These are phyloP conservation scores for Shargacucullia verbasci DNA, from an alignment of 2,888 invertebrate species.

Conservation along the genomic window DNA sequence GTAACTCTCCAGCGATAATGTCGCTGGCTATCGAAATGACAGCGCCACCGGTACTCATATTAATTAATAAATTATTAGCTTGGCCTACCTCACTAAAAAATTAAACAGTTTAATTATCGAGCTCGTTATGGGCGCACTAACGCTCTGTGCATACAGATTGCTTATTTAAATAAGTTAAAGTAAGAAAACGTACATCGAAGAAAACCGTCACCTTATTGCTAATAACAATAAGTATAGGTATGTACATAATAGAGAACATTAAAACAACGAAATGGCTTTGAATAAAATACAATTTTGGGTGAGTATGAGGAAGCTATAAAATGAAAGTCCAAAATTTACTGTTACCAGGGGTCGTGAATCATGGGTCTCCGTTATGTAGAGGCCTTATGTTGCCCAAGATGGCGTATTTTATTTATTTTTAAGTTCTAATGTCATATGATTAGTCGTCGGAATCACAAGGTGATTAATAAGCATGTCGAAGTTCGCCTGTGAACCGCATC, in stretches of 20 bases:
- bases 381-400: constrained; percentile 51
- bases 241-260: constrained; percentile 20
- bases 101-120: constrained; percentile 84
- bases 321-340: constrained; percentile 66
- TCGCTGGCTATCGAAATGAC: constrained; percentile 80
- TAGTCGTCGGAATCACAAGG: constrained; percentile 27
- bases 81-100: constrained; percentile 83
- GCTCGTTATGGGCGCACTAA: constrained; percentile 76
- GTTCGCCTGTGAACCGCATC: constrained; percentile 66
- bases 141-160: constrained; percentile 83
- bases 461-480: constrained; percentile 68
- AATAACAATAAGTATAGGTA: constrained; percentile 19
- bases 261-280: constrained; percentile 22
- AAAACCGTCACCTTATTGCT: constrained; percentile 43
- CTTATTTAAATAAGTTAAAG: constrained; percentile 77
- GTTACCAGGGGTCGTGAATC: constrained; percentile 72
- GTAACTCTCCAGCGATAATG: constrained; percentile 86
- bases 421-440: constrained; percentile 16
- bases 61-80: constrained; percentile 86
- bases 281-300: constrained; percentile 47
- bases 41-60: constrained; percentile 77
- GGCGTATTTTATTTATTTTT: constrained; percentile 6
- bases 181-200: constrained; percentile 64
- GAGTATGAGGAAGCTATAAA: constrained; percentile 69
- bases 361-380: constrained; percentile 69